Evolutionary conservation across 2,888 invertebrate genomes (phyloP).

Genomic region (Lochmaea capreae): DNA sequence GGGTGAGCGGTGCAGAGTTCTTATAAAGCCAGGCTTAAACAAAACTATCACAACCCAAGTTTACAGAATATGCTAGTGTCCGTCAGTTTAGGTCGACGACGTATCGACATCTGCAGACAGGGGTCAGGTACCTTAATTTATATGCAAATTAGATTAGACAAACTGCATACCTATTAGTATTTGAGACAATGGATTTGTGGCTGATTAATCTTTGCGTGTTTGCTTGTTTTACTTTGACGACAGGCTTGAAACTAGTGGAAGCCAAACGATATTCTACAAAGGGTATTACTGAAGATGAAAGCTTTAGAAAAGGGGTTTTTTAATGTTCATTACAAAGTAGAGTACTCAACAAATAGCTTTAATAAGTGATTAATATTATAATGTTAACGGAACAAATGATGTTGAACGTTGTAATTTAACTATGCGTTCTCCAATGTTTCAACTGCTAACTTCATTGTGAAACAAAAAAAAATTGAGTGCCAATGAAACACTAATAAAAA

Average conservation of each 20-base stretch:
- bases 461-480: too few relatives aligned
- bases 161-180: slow-evolving; percentile 35
- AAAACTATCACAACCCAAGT: slow-evolving; percentile 29
- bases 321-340: neutral
- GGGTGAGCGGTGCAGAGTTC: slow-evolving; percentile 11
- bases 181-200: slow-evolving; percentile 32
- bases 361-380: too few relatives aligned
- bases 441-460: too few relatives aligned
- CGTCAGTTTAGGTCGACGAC: slow-evolving; percentile 26
- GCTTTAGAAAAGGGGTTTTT: neutral
- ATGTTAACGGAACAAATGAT: too few relatives aligned
- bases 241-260: slow-evolving; percentile 12
- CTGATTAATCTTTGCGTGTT: slow-evolving; percentile 30
- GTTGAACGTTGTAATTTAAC: too few relatives aligned
- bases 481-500: too few relatives aligned
- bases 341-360: too few relatives aligned
- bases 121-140: slow-evolving; percentile 39
- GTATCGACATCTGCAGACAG: slow-evolving; percentile 37
- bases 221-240: slow-evolving; percentile 25
- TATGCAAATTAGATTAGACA: slow-evolving; percentile 37
- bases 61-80: slow-evolving; percentile 19
- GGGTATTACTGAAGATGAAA: neutral
- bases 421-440: too few relatives aligned
- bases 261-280: neutral
- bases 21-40: slow-evolving; percentile 23